Conservation (phyloP, 2,113 vertebrate genomes). For the Capra hircus region DNA sequence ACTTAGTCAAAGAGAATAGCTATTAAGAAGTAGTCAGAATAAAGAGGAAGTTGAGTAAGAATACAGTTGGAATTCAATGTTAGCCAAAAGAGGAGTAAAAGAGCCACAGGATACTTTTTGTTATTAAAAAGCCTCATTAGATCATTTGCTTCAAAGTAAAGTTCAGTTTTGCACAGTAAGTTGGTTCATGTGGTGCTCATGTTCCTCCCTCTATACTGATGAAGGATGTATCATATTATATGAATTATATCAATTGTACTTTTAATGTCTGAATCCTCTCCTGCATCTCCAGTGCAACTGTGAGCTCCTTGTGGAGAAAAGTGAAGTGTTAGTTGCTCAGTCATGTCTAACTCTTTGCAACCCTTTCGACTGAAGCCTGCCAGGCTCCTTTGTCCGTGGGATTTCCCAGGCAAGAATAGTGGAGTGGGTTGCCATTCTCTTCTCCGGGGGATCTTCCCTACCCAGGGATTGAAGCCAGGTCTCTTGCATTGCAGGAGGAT, state of each 20-base stretch:
- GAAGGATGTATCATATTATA: not conserved
- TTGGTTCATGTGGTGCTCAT: not conserved
- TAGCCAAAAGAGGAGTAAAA: not conserved
- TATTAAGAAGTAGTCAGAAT: not conserved
- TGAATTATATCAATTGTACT: not conserved
- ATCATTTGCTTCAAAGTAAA: not conserved
- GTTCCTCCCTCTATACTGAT: not conserved
- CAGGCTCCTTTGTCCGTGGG: not conserved
- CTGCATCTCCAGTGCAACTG: not conserved
- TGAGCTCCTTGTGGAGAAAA: not conserved
- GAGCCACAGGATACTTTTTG: not conserved
- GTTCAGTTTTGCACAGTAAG: not conserved
- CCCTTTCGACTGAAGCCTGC: not conserved
- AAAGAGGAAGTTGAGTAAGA: not conserved
- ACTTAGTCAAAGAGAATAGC: not conserved
- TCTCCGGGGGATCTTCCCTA: not conserved
- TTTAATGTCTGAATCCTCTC: not conserved
- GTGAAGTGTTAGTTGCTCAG: not conserved
- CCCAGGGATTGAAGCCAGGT: not conserved
- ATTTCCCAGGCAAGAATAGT: not conserved
- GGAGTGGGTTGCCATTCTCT: not conserved
- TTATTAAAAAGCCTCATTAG: not conserved
- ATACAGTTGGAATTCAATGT: not conserved
- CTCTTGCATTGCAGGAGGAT: not conserved
- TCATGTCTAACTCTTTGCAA: not conserved